These are phyloP conservation scores for Sarcophaga bullata DNA, from an alignment of 1,140 invertebrate genomes.

Conservation along the genomic window DNA sequence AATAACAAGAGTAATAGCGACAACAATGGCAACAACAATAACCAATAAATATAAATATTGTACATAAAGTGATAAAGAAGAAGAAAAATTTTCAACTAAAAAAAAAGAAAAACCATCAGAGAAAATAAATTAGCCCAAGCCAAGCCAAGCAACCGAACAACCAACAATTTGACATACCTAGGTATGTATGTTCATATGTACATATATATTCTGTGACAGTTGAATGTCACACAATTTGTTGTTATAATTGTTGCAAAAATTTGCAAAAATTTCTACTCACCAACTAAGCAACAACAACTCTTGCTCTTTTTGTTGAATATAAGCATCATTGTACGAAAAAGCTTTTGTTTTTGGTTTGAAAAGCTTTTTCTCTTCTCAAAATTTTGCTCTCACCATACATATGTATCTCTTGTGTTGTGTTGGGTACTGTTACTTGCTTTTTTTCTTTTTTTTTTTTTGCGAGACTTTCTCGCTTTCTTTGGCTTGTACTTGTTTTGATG, in stretches of 20 bases:
- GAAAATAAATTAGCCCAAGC: constrained; percentile 12
- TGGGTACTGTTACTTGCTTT: background rate
- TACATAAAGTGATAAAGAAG: background rate
- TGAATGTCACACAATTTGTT: constrained; percentile 32
- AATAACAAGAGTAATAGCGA: too few relatives aligned
- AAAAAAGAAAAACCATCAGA: background rate
- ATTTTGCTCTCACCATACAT: background rate
- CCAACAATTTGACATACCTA: background rate
- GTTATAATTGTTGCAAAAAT: background rate
- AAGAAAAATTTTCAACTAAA: background rate
- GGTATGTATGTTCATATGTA: constrained; percentile 26
- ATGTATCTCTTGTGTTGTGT: background rate
- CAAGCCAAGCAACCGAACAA: background rate
- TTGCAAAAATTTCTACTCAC: constrained; percentile 4
- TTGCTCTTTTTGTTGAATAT: background rate
- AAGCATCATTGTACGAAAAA: background rate
- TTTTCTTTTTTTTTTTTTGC: background rate
- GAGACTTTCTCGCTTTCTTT: background rate
- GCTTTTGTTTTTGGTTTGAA: background rate
- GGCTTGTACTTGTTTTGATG: background rate
- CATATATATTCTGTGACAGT: constrained; percentile 1
- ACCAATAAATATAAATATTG: background rate
- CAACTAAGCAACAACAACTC: background rate
- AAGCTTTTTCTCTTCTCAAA: background rate
- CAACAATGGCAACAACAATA: background rate